phyloP scores from a whole-genome alignment of 2,888 invertebrate species.

The Aphrophora alni region DNA sequence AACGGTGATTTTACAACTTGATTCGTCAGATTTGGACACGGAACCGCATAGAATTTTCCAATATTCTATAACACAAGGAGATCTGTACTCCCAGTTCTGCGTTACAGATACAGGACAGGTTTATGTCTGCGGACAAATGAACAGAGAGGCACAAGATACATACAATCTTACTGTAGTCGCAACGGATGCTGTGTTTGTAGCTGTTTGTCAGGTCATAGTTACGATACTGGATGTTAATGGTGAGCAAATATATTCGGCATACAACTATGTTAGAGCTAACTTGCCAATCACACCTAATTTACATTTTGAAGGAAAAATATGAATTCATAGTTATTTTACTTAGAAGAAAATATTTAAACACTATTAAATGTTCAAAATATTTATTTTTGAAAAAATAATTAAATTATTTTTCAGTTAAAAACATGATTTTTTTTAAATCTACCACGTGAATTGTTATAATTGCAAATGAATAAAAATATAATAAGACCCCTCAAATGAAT shows the following conservation, averaged over 20 bases:
- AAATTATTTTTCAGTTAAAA: too few relatives aligned
- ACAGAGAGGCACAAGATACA: not conserved
- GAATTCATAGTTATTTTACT: too few relatives aligned
- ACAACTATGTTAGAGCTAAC: not conserved
- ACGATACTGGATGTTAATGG: constrained; percentile 24
- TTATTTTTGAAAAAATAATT: too few relatives aligned
- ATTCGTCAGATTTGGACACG: not conserved
- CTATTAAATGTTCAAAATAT: too few relatives aligned
- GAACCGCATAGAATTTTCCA: not conserved
- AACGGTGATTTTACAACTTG: not conserved
- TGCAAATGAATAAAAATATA: too few relatives aligned
- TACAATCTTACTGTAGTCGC: not conserved
- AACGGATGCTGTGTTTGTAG: constrained; percentile 13
- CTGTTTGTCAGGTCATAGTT: not conserved
- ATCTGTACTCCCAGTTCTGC: not conserved
- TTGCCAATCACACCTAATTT: too few relatives aligned
- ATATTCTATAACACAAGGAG: constrained; percentile 9
- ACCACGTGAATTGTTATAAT: too few relatives aligned
- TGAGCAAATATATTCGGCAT: not conserved
- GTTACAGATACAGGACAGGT: not conserved
- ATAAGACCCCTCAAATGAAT: too few relatives aligned
- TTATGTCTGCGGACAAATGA: not conserved
- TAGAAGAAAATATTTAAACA: too few relatives aligned
- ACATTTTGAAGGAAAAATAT: too few relatives aligned
- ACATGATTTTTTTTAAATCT: too few relatives aligned